Evolutionary conservation across 2,113 vertebrate genomes (phyloP).

Genomic region (Ammospiza nelsoni): DNA sequence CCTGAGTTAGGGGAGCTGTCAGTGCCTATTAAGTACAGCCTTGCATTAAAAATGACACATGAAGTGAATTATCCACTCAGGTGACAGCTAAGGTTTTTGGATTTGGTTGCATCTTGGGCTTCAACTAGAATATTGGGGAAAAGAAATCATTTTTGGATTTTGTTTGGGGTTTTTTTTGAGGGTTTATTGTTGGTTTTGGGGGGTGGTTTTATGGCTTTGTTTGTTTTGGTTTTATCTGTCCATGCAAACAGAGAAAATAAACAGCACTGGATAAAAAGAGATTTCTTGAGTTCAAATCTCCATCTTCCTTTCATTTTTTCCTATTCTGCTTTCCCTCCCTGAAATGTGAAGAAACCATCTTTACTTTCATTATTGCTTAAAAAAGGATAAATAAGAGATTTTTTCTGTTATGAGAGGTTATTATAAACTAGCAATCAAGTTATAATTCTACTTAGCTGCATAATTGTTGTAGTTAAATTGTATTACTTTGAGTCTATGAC

Average conservation of each 20-base stretch:
- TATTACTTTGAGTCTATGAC: constrained; percentile 1
- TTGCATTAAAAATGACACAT: neutral
- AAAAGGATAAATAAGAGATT: constrained; percentile 10
- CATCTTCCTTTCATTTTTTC: neutral
- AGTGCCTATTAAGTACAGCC: neutral
- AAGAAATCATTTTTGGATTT: neutral
- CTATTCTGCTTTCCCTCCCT: neutral
- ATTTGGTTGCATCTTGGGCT: neutral
- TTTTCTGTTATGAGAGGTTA: neutral
- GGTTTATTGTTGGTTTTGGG: neutral
- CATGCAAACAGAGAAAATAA: neutral
- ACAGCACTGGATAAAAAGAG: neutral
- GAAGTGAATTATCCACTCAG: neutral
- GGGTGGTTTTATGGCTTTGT: fast-evolving
- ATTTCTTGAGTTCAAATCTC: neutral
- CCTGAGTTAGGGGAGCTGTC: neutral
- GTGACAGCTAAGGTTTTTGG: neutral
- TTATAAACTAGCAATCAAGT: neutral
- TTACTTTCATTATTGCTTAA: neutral
- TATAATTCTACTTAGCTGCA: neutral
- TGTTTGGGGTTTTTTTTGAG: no score
- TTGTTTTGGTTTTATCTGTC: neutral
- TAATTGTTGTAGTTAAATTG: constrained; percentile 35
- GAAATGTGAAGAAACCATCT: neutral
- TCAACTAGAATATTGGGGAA: neutral